Evolutionary conservation across 2,113 vertebrate genomes (phyloP), one percentile per base, ranked within the genome.

Genomic region (Phasianus colchicus): DNA sequence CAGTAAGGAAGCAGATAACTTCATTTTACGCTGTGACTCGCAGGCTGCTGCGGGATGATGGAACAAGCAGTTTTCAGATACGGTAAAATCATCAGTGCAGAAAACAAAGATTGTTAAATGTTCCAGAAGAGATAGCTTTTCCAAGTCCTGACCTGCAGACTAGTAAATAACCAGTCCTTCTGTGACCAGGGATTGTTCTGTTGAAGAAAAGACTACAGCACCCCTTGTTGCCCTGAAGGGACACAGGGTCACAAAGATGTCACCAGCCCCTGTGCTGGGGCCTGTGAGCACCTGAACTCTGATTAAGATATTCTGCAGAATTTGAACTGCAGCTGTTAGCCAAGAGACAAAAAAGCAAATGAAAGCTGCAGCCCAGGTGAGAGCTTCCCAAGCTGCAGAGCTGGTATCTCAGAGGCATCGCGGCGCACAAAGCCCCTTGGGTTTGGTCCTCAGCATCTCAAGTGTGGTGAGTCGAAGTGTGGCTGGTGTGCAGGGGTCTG

Each of bases 51-150:
- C 63, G 36, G 48, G 58, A 32, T 79, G 58, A 65, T 72, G 40
- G 86, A 93, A 82, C 30, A 57, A 65, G 17, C 12, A 57, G 27
- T 57, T 84, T 86, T 92, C 70, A 57, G 66, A 25, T 57, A 38
- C 0, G 20, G 43, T 72, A 57, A 87, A 86, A 79, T 79, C 48
- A 65, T 54, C 66, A 32, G 11, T 61, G 47, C 88, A 40, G 70
- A 73, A 96, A 92, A 55, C 5, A 48, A 83, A 52, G 78, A 25
- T 55, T 88, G 65, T 30, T 45, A 47, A 67, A 67, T 10, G 4
- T 78, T 94, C 34, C 67, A 84, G 66, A 67, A 60, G 70, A 82
- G 66, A 72, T 13, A 81, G 30, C 15, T 91, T 91, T 89, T 57
- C 77, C 84, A 52, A 32, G 10, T 9, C 32, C 36, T 17, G 47